phyloP scores from a whole-genome alignment of 2,888 invertebrate genomes.

The Troglohyphantes excavatus region DNA sequence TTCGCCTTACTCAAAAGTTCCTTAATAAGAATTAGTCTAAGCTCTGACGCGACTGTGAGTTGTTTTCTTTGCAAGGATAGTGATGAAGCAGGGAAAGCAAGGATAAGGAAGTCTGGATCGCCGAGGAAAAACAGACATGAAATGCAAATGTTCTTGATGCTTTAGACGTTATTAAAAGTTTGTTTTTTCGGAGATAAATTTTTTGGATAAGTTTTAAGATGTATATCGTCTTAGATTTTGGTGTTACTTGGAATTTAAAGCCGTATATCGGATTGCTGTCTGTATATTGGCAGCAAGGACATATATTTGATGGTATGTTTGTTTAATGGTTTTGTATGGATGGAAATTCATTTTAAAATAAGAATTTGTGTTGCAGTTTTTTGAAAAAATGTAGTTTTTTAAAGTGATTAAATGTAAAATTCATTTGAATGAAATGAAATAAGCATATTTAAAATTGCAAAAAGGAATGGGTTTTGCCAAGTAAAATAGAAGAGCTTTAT shows the following conservation, averaged over 20 bases:
- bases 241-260: too few relatives aligned
- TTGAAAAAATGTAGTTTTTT: too few relatives aligned
- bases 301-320: too few relatives aligned
- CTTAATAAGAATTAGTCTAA: constrained; percentile 28
- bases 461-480: too few relatives aligned
- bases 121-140: neutral
- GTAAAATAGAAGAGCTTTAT: too few relatives aligned
- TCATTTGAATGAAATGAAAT: too few relatives aligned
- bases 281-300: too few relatives aligned
- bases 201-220: neutral
- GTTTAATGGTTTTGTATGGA: too few relatives aligned
- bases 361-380: too few relatives aligned
- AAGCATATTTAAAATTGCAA: too few relatives aligned
- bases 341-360: too few relatives aligned
- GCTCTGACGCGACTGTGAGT: constrained; percentile 32
- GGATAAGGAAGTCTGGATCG: constrained; percentile 37
- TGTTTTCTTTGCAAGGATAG: constrained; percentile 10
- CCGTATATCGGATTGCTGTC: neutral
- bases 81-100: constrained; percentile 4
- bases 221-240: neutral
- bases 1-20: neutral
- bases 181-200: neutral
- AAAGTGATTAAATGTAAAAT: too few relatives aligned
- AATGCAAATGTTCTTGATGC: neutral
- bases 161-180: neutral